Evolutionary conservation across 1,140 invertebrate genomes (phyloP), one percentile per base, ranked within the genome.

Genomic region (Latrodectus geometricus): DNA sequence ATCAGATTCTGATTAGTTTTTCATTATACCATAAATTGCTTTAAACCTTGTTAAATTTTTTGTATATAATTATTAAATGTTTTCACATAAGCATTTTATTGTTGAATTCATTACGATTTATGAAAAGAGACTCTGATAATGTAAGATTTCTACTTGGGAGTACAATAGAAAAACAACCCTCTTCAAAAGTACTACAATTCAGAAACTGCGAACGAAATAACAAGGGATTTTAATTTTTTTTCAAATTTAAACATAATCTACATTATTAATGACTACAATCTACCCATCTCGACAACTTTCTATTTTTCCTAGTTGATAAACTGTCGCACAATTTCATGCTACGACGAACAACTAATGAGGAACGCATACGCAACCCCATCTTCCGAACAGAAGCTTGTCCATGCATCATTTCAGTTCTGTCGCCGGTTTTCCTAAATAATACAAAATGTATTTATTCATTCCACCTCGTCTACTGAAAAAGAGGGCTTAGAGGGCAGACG

Each of bases 331-430:
- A 20, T 69, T 69, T 69, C 68, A 69, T n/a, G 20, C 68, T 21
- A 69, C 68, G 68, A 69, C n/a, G 68, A 23, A 20, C 68, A 23
- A 15, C 17, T 61, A 61, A 61, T 61, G 54, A 61, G 54, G 8
- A 8, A 61, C 17, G 54, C 17, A 17, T 61, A 61, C 54, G 35
- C 35, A 35, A 35, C 35, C 35, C 35, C 8, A 3, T 61, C 54
- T 8, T 61, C 54, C 54, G 17, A 11, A 8, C 20, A 15, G n/a
- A 23, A 20, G 48, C 68, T 52, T 35, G 52, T 20, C 14, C 66
- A 70, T 56, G 78, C 49, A 50, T 81, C 78, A 81, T 81, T 81
- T 70, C 78, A 49, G 11, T 20, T 20, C 35, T n/a, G 65, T 61
- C 35, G 21, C 76, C 61, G 17, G 54, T 14, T 61, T 61, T 17